Evolutionary conservation across 2,797 vertebrate species (phyloP).

Genomic region (Antennarius maculatus): DNA sequence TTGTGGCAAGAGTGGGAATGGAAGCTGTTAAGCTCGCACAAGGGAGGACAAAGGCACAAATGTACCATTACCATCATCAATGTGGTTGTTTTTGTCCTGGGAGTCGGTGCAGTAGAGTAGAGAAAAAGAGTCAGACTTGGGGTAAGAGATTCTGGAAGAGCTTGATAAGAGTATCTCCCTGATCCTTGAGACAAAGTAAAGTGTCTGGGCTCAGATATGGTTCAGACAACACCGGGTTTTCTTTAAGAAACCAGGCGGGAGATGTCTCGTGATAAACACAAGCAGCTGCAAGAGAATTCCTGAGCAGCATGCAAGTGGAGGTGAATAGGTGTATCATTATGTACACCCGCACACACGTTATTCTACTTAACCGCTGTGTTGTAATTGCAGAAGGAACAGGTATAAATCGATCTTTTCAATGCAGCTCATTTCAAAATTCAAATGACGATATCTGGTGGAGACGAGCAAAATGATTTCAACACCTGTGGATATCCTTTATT

Average conservation of each 20-base stretch:
- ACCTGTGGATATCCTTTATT: background rate
- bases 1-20: constrained; percentile 32
- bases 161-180: constrained; percentile 49
- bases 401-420: background rate
- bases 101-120: constrained; percentile 9
- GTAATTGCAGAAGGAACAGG: background rate
- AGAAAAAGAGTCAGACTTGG: background rate
- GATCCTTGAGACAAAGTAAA: constrained; percentile 49
- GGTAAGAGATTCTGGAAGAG: constrained; percentile 48
- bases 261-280: constrained; percentile 65
- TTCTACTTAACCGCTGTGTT: constrained; percentile 8
- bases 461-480: background rate
- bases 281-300: constrained; percentile 69
- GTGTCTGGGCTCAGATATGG: constrained; percentile 25
- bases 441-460: background rate
- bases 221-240: constrained; percentile 43
- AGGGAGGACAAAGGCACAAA: constrained; percentile 29
- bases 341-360: background rate
- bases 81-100: constrained; percentile 18
- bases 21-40: constrained; percentile 15
- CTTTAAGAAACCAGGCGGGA: constrained; percentile 60
- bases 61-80: constrained; percentile 11
- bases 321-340: background rate
- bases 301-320: constrained; percentile 39
- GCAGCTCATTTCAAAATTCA: too few species aligned